Base-by-base conservation (phyloP, 2,113 vertebrate species). In the Canis aureus region DNA sequence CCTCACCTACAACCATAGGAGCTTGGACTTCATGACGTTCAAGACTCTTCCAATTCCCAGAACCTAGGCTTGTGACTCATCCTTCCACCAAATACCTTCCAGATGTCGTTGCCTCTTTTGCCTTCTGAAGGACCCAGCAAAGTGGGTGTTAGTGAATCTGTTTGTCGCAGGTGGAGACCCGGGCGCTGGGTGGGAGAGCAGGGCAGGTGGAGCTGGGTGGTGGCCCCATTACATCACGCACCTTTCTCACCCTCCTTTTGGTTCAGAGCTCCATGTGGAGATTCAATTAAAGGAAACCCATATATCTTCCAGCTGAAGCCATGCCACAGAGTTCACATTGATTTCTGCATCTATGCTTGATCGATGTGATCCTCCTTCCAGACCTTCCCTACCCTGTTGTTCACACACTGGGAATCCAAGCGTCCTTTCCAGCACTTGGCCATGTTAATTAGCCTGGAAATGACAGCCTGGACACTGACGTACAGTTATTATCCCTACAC, bases 21-120 rank as follows among this genome's bases (percentile, higher is more conserved):
- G 17, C 32, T 3, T 5, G 2, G 16, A 13, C 3, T 13, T 25
- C 15, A 5, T 0, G 0, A 4, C 0, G 0, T 1, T 38, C 8
- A 19, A 49, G 9, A 10, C n/a, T 0, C 67, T 11, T 4, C 19
- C 38, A 10, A 0, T 82, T 17, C 64, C 71, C 64, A 13, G 4
- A 11, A 20, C 17, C 60, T 11, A 0, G 1, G 20, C 38, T 15
- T 38, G 53, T 2, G 2, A 11, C 8, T 86, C 69, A 51, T 11
- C 25, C 59, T 76, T 3, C 60, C 25, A 32, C 38, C 60, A 32
- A 22, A 49, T 5, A 8, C 5, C 23, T 32, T 35, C 19, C 16
- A n/a, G 11, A 13, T 22, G 71, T 11, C 55, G 4, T 9, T 11
- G 29, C n/a, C 43, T 74, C 15, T 0, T n/a, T 11, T 0, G 12